Percentiles rank a stretch among this genome's conserved stretches.
Evolutionary conservation across 2,888 invertebrate species (phyloP).

Genomic region (Drosophila emarginata): DNA sequence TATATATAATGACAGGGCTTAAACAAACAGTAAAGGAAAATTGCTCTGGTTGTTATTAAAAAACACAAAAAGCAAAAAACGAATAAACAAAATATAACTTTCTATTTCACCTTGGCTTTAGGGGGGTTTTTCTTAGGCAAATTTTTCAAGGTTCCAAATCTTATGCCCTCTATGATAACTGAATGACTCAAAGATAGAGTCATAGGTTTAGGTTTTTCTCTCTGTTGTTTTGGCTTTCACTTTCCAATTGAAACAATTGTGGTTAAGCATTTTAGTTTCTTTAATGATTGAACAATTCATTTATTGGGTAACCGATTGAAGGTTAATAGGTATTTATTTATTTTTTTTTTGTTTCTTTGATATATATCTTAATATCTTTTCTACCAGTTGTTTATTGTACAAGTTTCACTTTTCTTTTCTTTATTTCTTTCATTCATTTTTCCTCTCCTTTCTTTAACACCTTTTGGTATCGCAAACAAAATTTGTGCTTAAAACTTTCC

Average conservation of each 20-base stretch:
- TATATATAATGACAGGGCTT: neutral
- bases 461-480: constrained; percentile 35
- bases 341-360: constrained; percentile 1
- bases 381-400: constrained; percentile 12
- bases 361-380: constrained; percentile 13
- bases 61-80: neutral
- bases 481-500: constrained; percentile 54
- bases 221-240: constrained; percentile 62
- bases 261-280: constrained; percentile 31
- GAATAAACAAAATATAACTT: constrained; percentile 49
- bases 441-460: constrained; percentile 38
- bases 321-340: constrained; percentile 11
- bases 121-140: constrained; percentile 8
- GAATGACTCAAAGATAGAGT: constrained; percentile 23
- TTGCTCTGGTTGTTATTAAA: constrained; percentile 5
- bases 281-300: constrained; percentile 35
- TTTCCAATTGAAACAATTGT: constrained; percentile 68
- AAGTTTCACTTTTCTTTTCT: constrained; percentile 69
- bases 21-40: constrained; percentile 5
- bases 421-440: neutral
- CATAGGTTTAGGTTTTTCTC: constrained; percentile 28
- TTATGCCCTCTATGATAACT: constrained; percentile 16
- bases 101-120: constrained; percentile 65
- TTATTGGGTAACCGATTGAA: constrained; percentile 31
- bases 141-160: constrained; percentile 63